Percentiles rank a stretch among this genome's conserved stretches.
Conservation (phyloP, 2,113 vertebrate genomes). For the Notarius lentiginosus region DNA sequence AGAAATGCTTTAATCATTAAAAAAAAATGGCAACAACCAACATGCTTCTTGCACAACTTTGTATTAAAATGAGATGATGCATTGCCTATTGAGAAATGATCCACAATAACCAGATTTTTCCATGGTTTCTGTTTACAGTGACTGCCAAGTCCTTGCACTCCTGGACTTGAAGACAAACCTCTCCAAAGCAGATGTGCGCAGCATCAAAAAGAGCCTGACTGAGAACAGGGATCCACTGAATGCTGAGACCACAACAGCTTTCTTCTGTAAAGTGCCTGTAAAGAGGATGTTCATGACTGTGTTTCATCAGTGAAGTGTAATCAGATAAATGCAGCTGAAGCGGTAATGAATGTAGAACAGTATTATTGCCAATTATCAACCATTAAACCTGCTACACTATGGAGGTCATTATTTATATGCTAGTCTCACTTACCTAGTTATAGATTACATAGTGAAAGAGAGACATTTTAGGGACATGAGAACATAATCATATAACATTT, state of each 20-base stretch:
- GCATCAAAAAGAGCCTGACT: constrained; percentile 72
- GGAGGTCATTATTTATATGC: too few species aligned
- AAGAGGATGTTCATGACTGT: not conserved
- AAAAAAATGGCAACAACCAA: too few species aligned
- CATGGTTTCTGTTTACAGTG: constrained; percentile 64
- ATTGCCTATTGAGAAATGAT: too few species aligned
- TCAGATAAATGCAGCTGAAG: not conserved
- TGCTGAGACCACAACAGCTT: constrained; percentile 33
- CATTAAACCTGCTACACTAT: too few species aligned
- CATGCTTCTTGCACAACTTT: too few species aligned
- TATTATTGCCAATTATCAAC: too few species aligned
- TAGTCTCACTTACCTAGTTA: not conserved
- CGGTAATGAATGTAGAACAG: too few species aligned
- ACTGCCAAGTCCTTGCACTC: constrained; percentile 75
- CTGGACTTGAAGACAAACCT: constrained; percentile 81
- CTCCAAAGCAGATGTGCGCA: constrained; percentile 63
- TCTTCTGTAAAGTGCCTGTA: constrained; percentile 62
- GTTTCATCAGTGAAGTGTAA: not conserved
- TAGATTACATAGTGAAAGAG: not conserved
- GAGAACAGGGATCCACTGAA: not conserved
- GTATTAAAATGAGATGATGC: too few species aligned
- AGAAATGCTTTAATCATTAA: too few species aligned
- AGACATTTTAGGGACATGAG: too few species aligned
- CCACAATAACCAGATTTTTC: not conserved
- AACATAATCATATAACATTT: too few species aligned